These are phyloP conservation scores for Schlechtendalia chinensis DNA, from an alignment of 1,140 invertebrate species.

Conservation along the genomic window DNA sequence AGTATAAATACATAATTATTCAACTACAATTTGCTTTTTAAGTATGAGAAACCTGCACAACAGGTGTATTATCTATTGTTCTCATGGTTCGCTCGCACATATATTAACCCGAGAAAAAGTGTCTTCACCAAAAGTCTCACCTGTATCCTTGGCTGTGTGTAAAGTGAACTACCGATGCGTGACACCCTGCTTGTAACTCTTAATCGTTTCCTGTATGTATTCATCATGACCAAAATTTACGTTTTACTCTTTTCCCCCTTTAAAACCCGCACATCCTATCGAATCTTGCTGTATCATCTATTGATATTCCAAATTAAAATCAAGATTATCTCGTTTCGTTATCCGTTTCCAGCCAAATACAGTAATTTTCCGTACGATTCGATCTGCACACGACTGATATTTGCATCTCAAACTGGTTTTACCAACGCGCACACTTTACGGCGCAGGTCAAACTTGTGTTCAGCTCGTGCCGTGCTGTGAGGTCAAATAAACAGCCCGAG, in stretches of 20 bases:
- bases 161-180: slow-evolving; percentile 36
- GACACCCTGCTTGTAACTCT: slow-evolving; percentile 48
- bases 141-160: slow-evolving; percentile 29
- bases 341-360: slow-evolving; percentile 4
- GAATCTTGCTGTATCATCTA: background rate
- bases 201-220: slow-evolving; percentile 47
- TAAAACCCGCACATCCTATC: slow-evolving; percentile 27
- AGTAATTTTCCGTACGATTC: slow-evolving; percentile 15
- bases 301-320: background rate
- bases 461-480: slow-evolving; percentile 26
- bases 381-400: slow-evolving; percentile 23
- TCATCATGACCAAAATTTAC: slow-evolving; percentile 14
- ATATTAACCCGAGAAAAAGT: slow-evolving; percentile 45
- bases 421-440: background rate
- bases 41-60: slow-evolving; percentile 42
- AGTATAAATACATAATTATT: slow-evolving; percentile 30
- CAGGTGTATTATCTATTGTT: slow-evolving; percentile 49
- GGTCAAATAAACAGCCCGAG: slow-evolving; percentile 42
- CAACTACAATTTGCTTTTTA: slow-evolving; percentile 45
- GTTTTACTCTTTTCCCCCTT: background rate
- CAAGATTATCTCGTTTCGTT: slow-evolving; percentile 23
- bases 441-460: slow-evolving; percentile 29
- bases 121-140: slow-evolving; percentile 48
- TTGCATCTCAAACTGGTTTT: slow-evolving; percentile 42
- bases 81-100: slow-evolving; percentile 32